Percentiles rank a stretch among this genome's conserved stretches.
Evolutionary conservation across 2,113 vertebrate genomes (phyloP).

Genomic region (Parotia lawesii): DNA sequence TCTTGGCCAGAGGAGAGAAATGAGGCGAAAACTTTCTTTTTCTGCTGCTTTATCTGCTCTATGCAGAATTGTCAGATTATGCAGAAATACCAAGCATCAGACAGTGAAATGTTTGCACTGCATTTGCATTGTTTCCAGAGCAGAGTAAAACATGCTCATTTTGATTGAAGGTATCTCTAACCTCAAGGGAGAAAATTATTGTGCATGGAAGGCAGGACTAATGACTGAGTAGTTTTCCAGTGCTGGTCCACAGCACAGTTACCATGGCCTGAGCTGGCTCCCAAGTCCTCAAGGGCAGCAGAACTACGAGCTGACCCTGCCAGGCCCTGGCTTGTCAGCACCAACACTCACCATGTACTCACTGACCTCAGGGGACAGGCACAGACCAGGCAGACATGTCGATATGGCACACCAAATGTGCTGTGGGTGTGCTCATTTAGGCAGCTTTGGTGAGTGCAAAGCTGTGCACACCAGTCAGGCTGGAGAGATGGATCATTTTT

Average conservation of each 20-base stretch:
- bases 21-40: not conserved
- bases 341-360: not conserved
- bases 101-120: not conserved
- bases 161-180: not conserved
- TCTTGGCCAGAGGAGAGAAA: not conserved
- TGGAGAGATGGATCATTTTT: not conserved
- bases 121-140: not conserved
- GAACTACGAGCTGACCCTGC: not conserved
- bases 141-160: not conserved
- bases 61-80: not conserved
- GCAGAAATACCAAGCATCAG: not conserved
- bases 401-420: accelerated
- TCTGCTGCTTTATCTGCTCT: not conserved
- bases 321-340: not conserved
- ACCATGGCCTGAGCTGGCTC: not conserved
- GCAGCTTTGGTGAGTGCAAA: not conserved
- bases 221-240: not conserved
- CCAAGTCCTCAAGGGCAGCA: not conserved
- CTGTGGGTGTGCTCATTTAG: accelerated
- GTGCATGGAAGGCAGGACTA: not conserved
- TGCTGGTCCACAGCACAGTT: not conserved
- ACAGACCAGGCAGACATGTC: accelerated
- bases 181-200: accelerated
- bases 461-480: not conserved
- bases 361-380: not conserved